phyloP scores from a whole-genome alignment of 2,888 invertebrate genomes.

The Lymantria monacha region DNA sequence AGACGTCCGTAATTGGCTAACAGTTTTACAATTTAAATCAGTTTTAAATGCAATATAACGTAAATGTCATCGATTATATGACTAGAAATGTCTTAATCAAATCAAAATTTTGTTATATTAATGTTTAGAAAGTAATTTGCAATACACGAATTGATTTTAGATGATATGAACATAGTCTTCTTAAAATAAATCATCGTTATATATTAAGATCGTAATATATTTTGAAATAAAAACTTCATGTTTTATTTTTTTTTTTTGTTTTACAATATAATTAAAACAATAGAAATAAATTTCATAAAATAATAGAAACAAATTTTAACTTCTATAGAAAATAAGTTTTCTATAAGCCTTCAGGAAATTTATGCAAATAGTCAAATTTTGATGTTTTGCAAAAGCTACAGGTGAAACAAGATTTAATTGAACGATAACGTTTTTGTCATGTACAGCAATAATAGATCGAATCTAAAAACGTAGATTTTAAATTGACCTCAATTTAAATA shows the following conservation, averaged over 20 bases:
- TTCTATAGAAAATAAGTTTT: no score
- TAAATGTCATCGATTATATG: slow-evolving; percentile 12
- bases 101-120: background rate
- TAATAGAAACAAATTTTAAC: no score
- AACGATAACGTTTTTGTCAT: background rate
- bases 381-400: no score
- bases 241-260: no score
- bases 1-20: slow-evolving; percentile 4
- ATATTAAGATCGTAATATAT: no score
- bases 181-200: no score
- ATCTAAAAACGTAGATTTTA: background rate
- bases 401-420: background rate
- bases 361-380: no score
- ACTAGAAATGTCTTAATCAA: slow-evolving; percentile 10
- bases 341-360: background rate
- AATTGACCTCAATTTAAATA: background rate
- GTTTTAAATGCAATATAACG: background rate
- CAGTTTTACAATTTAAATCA: slow-evolving; percentile 9
- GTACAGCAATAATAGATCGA: background rate
- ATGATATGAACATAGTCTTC: no score
- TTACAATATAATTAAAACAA: no score
- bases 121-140: background rate
- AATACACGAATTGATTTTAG: no score
- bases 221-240: no score
- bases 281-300: no score